Evolutionary conservation across 2,113 vertebrate genomes (phyloP).

Genomic region (Spermophilus dauricus): DNA sequence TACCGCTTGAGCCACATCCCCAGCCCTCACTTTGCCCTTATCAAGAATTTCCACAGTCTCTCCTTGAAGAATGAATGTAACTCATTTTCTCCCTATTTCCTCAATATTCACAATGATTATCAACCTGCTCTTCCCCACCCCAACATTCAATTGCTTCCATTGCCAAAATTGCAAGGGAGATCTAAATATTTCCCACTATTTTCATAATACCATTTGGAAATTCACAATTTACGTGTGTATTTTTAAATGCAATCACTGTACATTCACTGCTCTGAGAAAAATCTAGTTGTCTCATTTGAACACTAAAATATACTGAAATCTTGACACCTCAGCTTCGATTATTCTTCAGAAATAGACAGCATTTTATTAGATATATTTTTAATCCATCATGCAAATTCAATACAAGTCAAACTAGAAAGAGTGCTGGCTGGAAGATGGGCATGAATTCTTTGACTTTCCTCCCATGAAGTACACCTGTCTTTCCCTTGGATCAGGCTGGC

Average conservation of each 20-base stretch:
- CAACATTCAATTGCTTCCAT: not conserved
- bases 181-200: not conserved
- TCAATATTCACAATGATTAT: not conserved
- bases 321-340: not conserved
- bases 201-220: conserved; percentile 12
- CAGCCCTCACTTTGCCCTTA: not conserved
- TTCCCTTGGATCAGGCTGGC: not conserved
- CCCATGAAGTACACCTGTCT: not conserved
- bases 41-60: not conserved
- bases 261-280: not conserved
- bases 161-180: conserved; percentile 8
- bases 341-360: not conserved
- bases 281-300: conserved; percentile 18
- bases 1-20: too few species aligned
- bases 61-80: not conserved
- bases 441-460: conserved; percentile 22
- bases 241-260: conserved; percentile 32
- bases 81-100: not conserved
- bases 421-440: not conserved
- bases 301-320: not conserved
- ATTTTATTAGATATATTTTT: conserved; percentile 14
- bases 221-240: not conserved
- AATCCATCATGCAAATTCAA: conserved; percentile 13
- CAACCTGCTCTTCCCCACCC: not conserved
- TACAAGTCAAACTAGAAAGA: not conserved